A percentile compares a stretch with the other conserved stretches of the same genome.
These are phyloP conservation scores for Cygnus olor DNA, from an alignment of 2,797 vertebrate species.

Conservation along the genomic window DNA sequence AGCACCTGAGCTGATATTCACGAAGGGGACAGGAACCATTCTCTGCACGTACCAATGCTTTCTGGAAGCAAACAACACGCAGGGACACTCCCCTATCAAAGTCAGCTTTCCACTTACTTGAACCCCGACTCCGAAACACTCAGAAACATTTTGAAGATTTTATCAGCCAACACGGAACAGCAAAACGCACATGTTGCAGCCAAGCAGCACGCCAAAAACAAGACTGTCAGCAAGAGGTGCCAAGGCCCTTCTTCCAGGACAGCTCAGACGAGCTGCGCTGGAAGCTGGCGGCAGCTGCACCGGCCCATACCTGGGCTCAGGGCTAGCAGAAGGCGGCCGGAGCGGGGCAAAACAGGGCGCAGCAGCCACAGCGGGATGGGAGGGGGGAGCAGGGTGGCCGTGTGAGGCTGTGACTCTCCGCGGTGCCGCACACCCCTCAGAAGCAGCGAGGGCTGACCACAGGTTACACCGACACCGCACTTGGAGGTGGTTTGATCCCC, in stretches of 20 bases:
- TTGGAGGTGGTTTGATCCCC: rapidly evolving
- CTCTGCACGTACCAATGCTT: rapidly evolving
- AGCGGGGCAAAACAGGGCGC: rapidly evolving
- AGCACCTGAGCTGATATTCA: rapidly evolving
- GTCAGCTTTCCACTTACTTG: rapidly evolving
- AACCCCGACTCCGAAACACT: rapidly evolving
- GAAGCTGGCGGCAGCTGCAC: background rate
- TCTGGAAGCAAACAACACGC: background rate
- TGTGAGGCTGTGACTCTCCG: rapidly evolving
- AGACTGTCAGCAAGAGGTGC: no score
- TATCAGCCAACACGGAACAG: background rate
- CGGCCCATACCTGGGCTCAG: rapidly evolving
- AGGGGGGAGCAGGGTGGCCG: background rate
- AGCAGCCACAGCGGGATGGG: background rate
- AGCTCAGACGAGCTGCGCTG: background rate
- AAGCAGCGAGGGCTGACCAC: rapidly evolving
- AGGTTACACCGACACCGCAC: rapidly evolving
- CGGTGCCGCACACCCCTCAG: rapidly evolving
- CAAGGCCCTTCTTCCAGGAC: background rate
- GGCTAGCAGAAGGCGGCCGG: background rate
- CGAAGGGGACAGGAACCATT: background rate
- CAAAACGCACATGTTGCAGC: rapidly evolving
- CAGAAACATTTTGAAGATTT: background rate
- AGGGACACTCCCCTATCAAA: background rate
- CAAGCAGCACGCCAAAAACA: background rate